These are phyloP conservation scores for Eulemur mongoz DNA, from an alignment of 2,797 vertebrate genomes.

Conservation along the genomic window DNA sequence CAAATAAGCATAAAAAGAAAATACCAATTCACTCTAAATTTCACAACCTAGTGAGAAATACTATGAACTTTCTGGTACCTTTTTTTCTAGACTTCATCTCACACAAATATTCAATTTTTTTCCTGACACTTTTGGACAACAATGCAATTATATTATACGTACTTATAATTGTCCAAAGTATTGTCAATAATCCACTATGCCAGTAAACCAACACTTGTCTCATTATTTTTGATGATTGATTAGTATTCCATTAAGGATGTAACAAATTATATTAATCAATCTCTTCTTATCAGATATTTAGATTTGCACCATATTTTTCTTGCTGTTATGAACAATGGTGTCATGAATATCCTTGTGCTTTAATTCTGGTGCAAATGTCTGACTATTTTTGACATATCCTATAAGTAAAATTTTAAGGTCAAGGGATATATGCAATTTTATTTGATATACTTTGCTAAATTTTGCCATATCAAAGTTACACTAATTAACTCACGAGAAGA, in stretches of 20 bases:
- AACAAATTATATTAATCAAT: neutral
- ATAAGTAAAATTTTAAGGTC: neutral
- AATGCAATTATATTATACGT: neutral
- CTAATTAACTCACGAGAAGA: neutral
- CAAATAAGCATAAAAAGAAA: neutral
- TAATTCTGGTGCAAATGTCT: neutral
- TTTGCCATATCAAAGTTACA: neutral
- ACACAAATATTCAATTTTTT: neutral
- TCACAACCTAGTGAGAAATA: neutral
- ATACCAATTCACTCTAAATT: neutral
- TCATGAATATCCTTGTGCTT: neutral
- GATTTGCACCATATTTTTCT: neutral
- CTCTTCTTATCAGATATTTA: neutral
- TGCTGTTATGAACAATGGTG: neutral
- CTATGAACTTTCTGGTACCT: neutral
- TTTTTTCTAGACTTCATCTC: neutral
- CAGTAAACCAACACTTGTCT: neutral
- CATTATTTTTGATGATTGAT: constrained; percentile 25
- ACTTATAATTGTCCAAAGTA: neutral
- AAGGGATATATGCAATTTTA: neutral
- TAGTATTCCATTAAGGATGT: neutral
- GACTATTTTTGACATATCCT: neutral
- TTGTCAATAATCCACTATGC: neutral
- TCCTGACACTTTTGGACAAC: neutral
- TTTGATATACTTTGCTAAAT: neutral